Evolutionary conservation across 2,113 vertebrate genomes (phyloP).

Genomic region (Grus americana): DNA sequence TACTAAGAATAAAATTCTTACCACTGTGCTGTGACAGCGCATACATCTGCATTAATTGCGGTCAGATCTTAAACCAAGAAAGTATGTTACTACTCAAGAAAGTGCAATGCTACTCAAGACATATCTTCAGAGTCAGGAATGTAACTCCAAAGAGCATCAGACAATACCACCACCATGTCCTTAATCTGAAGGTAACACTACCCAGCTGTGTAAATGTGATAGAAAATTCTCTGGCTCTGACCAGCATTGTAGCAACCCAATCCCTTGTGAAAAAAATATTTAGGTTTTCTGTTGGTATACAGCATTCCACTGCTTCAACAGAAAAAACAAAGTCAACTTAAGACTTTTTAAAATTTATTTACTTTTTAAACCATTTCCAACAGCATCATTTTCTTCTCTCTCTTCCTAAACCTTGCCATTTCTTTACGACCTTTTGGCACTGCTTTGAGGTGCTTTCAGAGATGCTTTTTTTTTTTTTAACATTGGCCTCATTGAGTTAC

Average conservation of each 20-base stretch:
- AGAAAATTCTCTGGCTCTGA: not conserved
- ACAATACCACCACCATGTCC: not conserved
- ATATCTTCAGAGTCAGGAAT: not conserved
- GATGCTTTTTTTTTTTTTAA: not conserved
- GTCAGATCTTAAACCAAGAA: not conserved
- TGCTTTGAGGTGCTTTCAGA: not conserved
- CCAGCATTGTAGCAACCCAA: not conserved
- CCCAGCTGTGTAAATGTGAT: not conserved
- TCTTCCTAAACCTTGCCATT: not conserved
- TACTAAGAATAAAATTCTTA: not conserved
- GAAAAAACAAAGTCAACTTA: not conserved
- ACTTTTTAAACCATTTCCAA: not conserved
- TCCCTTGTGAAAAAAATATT: not conserved
- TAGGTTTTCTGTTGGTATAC: not conserved
- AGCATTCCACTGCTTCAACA: not conserved
- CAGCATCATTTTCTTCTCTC: not conserved
- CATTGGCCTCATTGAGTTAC: not conserved
- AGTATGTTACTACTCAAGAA: not conserved
- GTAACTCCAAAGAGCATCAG: not conserved
- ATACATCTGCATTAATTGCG: not conserved
- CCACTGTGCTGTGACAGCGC: not conserved
- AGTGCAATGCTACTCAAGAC: not conserved
- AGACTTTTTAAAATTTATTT: not conserved
- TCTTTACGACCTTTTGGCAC: not conserved
- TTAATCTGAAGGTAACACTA: not conserved